Evolutionary conservation across 2,797 vertebrate species (phyloP).

Genomic region (Emydoidea blandingii): DNA sequence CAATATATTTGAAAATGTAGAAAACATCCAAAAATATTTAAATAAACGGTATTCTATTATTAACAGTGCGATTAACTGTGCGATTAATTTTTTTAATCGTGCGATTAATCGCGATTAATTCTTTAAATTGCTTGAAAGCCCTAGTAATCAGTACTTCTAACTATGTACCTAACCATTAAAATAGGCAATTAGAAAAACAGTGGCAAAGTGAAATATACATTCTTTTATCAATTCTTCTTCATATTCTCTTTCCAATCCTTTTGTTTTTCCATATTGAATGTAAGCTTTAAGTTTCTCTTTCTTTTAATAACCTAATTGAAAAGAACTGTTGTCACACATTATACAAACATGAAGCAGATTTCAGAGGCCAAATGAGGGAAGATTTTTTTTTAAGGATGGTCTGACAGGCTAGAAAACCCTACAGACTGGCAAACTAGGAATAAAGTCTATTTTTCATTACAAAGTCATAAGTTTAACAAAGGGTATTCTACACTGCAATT

Average conservation of each 20-base stretch:
- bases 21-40: too few relatives aligned
- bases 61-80: too few relatives aligned
- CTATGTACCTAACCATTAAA: not conserved
- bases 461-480: not conserved
- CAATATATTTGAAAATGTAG: too few relatives aligned
- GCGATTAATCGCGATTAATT: too few relatives aligned
- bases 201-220: not conserved
- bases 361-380: not conserved
- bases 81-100: too few relatives aligned
- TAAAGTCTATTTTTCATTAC: not conserved
- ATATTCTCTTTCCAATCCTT: not conserved
- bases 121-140: too few relatives aligned
- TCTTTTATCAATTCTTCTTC: not conserved
- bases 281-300: not conserved
- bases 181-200: not conserved
- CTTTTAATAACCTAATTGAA: not conserved
- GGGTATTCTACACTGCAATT: not conserved
- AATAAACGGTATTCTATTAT: too few relatives aligned
- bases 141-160: not conserved
- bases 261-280: not conserved
- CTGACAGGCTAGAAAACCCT: fast-evolving
- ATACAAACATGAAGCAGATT: not conserved
- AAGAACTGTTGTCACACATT: not conserved
- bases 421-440: not conserved
- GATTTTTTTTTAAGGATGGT: not conserved